These are phyloP conservation scores for Sternarchorhynchus goeldii DNA, from an alignment of 2,797 vertebrate species.

Conservation along the genomic window DNA sequence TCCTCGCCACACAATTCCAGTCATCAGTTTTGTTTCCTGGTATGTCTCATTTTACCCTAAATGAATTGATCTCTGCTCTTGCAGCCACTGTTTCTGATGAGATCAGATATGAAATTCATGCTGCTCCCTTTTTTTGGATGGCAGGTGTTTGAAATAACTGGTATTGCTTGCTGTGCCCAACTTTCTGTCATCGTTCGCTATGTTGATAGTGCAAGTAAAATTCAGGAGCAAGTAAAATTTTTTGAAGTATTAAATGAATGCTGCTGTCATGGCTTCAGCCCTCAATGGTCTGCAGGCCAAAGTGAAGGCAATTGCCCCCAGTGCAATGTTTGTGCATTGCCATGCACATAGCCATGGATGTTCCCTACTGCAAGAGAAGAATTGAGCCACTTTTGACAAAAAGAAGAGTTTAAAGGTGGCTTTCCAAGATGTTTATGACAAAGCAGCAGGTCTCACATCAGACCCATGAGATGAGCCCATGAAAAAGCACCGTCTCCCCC, in stretches of 20 bases:
- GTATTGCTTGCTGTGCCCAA: no score
- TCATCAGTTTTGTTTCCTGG: no score
- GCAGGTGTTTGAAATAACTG: no score
- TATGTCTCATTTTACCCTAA: neutral
- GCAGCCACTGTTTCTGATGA: neutral
- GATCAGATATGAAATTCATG: neutral
- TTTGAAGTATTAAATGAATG: neutral
- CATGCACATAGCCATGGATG: slow-evolving; percentile 31
- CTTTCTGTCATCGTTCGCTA: no score
- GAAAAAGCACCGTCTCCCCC: slow-evolving; percentile 15
- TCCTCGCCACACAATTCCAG: no score
- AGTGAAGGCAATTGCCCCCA: neutral
- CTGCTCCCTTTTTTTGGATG: neutral
- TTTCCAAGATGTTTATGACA: slow-evolving; percentile 12
- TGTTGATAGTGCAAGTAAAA: no score
- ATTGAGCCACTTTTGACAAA: slow-evolving; percentile 19
- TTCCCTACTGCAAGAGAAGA: slow-evolving; percentile 17
- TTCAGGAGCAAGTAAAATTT: neutral
- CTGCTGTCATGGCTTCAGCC: slow-evolving; percentile 1
- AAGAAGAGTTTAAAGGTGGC: slow-evolving; percentile 37
- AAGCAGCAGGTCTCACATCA: slow-evolving; percentile 4
- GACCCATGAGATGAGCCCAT: slow-evolving; percentile 17
- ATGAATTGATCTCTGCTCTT: neutral
- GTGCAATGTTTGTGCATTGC: slow-evolving; percentile 9
- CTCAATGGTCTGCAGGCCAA: slow-evolving; percentile 25